Percentiles rank a stretch among this genome's conserved stretches.
Evolutionary conservation across 2,888 invertebrate genomes (phyloP).

Genomic region (Xestia ashworthii): DNA sequence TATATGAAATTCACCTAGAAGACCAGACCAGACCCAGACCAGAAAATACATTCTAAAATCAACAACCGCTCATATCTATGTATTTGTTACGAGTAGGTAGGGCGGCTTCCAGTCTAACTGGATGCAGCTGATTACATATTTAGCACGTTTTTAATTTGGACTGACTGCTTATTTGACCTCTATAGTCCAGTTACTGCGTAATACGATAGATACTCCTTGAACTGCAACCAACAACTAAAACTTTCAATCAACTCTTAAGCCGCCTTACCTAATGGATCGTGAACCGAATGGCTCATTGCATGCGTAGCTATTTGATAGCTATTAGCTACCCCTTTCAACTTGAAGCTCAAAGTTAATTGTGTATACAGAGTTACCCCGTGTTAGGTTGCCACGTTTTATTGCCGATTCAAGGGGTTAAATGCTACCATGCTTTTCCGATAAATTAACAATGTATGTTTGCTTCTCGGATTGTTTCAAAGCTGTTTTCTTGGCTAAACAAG

Average conservation of each 20-base stretch:
- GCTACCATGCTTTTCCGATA: conserved; percentile 17
- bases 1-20: not conserved
- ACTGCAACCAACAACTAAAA: not conserved
- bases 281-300: conserved; percentile 21
- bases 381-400: conserved; percentile 51
- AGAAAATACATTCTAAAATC: not conserved
- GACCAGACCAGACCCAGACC: not conserved
- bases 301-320: conserved; percentile 30
- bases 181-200: not conserved
- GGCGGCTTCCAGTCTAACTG: not conserved
- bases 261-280: conserved; percentile 12
- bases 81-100: not conserved
- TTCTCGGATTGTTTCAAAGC: not conserved
- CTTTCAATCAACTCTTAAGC: conserved; percentile 1
- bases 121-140: not conserved
- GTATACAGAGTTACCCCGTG: conserved; percentile 51
- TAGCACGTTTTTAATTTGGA: not conserved
- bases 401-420: conserved; percentile 30
- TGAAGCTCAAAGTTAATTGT: conserved; percentile 63
- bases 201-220: not conserved
- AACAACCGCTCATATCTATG: not conserved
- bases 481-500: too few species aligned
- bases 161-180: not conserved
- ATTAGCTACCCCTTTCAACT: conserved; percentile 29
- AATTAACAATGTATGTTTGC: not conserved